These are phyloP conservation scores for Agrotis ipsilon DNA, from an alignment of 2,888 invertebrate species.

Conservation along the genomic window DNA sequence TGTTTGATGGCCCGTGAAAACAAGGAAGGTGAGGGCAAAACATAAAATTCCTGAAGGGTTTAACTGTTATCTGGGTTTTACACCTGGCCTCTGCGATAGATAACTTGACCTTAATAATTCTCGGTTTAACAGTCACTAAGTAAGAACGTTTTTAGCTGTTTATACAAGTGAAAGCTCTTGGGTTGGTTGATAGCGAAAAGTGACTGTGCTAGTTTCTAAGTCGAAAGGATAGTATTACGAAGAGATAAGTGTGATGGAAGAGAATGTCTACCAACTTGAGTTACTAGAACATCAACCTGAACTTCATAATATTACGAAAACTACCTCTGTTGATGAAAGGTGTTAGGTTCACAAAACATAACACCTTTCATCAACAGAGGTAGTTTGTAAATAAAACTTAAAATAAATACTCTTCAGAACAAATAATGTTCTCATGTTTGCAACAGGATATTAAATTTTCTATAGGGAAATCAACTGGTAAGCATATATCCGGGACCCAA, in stretches of 20 bases:
- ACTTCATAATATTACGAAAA: neutral
- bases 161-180: constrained; percentile 40
- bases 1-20: constrained; percentile 66
- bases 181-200: constrained; percentile 23
- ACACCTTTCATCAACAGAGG: too few relatives aligned
- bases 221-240: constrained; percentile 3
- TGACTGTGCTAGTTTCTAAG: constrained; percentile 30
- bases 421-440: constrained; percentile 35
- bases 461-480: constrained; percentile 34
- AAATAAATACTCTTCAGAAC: constrained; percentile 3
- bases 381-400: neutral
- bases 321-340: neutral
- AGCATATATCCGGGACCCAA: constrained; percentile 15
- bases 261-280: neutral
- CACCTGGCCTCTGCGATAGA: constrained; percentile 61
- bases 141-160: constrained; percentile 46
- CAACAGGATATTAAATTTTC: constrained; percentile 42
- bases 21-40: constrained; percentile 59
- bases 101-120: constrained; percentile 60
- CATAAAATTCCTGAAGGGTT: constrained; percentile 61
- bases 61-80: constrained; percentile 61
- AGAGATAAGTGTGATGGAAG: neutral
- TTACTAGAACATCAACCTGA: too few relatives aligned
- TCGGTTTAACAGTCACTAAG: constrained; percentile 55
- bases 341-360: too few relatives aligned